Percentiles rank a stretch among this genome's conserved stretches.
These are phyloP conservation scores for Puntigrus tetrazona DNA, from an alignment of 2,113 vertebrate genomes.

Conservation along the genomic window DNA sequence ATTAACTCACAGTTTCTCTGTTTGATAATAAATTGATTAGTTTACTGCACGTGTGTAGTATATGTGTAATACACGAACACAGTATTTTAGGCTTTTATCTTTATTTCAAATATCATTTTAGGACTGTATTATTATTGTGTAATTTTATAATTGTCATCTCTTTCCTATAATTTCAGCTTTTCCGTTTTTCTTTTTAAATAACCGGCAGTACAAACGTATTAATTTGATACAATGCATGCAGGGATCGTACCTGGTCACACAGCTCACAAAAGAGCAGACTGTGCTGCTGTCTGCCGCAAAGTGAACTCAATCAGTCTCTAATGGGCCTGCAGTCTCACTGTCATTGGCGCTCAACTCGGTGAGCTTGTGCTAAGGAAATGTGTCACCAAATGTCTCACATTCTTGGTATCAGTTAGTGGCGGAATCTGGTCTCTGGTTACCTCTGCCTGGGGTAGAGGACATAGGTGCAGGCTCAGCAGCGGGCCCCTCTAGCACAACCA, in stretches of 20 bases:
- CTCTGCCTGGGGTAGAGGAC: not conserved
- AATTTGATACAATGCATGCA: not conserved
- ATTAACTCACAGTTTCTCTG: too few relatives aligned
- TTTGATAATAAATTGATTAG: not conserved
- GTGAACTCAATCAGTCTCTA: not conserved
- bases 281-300: not conserved
- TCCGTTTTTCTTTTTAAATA: too few relatives aligned
- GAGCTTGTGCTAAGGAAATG: conserved; percentile 52
- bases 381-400: conserved; percentile 60
- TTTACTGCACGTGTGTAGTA: not conserved
- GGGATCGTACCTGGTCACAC: not conserved
- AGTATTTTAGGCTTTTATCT: too few relatives aligned
- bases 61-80: too few relatives aligned
- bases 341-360: conserved; percentile 35
- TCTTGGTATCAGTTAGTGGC: conserved; percentile 49
- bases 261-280: not conserved
- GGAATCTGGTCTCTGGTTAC: conserved; percentile 57
- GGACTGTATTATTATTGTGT: not conserved
- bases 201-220: not conserved
- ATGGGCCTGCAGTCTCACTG: conserved; percentile 44
- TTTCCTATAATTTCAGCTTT: not conserved
- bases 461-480: conserved; percentile 28
- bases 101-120: too few relatives aligned
- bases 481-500: not conserved
- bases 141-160: not conserved